Evolutionary conservation across 2,113 vertebrate species (phyloP).

Genomic region (Sardina pilchardus): DNA sequence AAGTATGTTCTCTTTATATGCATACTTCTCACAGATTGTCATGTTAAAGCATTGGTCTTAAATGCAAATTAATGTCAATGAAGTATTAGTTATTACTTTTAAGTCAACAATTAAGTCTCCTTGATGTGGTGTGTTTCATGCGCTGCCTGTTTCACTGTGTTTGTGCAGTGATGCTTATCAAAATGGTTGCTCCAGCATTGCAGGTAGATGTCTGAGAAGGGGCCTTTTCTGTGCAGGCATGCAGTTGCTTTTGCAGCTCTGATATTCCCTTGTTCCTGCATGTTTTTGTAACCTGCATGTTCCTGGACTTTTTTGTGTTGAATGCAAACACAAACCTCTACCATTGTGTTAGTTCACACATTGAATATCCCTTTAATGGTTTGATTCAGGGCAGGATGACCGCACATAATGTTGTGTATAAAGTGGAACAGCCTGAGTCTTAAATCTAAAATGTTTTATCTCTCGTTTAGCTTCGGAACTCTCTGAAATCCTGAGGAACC

Average conservation of each 20-base stretch:
- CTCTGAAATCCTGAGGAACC: conserved; percentile 69
- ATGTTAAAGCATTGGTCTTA: neutral
- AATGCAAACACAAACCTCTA: neutral
- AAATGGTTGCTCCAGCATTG: neutral
- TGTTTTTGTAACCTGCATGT: conserved; percentile 40
- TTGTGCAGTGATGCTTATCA: neutral
- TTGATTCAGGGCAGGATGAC: neutral
- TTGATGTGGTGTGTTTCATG: no score
- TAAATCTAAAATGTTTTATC: neutral
- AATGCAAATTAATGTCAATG: no score
- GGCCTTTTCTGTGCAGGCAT: neutral
- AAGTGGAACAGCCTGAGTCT: neutral
- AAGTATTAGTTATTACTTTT: no score
- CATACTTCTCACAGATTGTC: neutral
- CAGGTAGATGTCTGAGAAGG: neutral
- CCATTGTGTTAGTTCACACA: neutral
- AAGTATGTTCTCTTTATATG: neutral
- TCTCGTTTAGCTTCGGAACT: conserved; percentile 65
- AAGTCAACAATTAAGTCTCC: no score
- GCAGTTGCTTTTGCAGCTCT: neutral
- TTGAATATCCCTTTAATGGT: neutral
- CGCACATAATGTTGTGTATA: neutral
- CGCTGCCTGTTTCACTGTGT: no score
- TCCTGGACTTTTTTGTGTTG: neutral
- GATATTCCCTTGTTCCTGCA: conserved; percentile 25